Base-by-base conservation (phyloP, 1,140 invertebrate species). In the Aphelenchoides avenae region DNA sequence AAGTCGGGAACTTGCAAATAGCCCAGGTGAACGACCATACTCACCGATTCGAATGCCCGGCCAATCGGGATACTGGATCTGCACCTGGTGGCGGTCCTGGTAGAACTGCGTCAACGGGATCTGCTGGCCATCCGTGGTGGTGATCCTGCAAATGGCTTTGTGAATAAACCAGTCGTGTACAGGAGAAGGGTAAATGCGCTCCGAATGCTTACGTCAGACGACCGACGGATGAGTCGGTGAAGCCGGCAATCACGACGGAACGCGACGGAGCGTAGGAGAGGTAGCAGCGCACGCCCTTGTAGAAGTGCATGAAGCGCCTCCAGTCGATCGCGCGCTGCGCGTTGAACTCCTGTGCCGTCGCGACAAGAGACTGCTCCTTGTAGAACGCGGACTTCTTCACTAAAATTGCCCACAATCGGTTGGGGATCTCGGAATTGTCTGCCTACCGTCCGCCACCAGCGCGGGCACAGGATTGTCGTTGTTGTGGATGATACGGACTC, bases 381-480 rank as follows among this genome's bases (percentile, higher is more conserved):
- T 43, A 58, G n/a, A 58, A 58, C 2, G 56, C 56, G n/a, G 50
- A 58, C 2, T 37, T 58, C 26, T 58, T 58, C 15, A 58, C 56
- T 58, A 33, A 22, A 47, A 34, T 7, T 47, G 5, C n/a, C n/a
- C n/a, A n/a, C n/a, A n/a, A n/a, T n/a, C n/a, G n/a, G n/a, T n/a
- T n/a, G n/a, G n/a, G n/a, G 5, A 24, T 46, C 15, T 4, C 33
- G 40, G 13, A 34, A 47, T 15, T 1, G n/a, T 13, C 39, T 40
- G 7, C 13, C 24, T 33, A 60, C 56, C 54, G 31, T 58, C 56
- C 1, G 47, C 33, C n/a, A 58, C 55, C 1, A 58, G 26, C 13
- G 56, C 56, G 13, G 56, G 49, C 11, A 30, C 27, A 26, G 56
- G 56, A 1, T 56, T 52, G 1, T 37, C 56, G 7, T 31, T 30